Percentiles rank a stretch among this genome's conserved stretches.
Conservation (phyloP, 2,113 vertebrate species). For the Heterochromis multidens region DNA sequence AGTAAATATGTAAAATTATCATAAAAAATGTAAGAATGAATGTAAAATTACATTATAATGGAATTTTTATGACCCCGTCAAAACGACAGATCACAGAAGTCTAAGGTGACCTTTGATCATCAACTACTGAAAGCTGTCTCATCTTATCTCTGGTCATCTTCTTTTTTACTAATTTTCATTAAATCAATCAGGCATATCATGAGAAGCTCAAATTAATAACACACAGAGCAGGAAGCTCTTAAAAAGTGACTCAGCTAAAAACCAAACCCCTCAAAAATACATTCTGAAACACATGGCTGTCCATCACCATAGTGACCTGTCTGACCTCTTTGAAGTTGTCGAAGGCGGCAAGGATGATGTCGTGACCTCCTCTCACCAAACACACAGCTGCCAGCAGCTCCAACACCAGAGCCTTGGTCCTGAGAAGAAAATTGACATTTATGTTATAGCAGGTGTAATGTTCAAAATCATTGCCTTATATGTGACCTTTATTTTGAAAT, state of each 20-base stretch:
- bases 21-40: too few relatives aligned
- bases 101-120: too few relatives aligned
- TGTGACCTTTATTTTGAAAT: too few relatives aligned
- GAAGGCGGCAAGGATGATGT: slow-evolving; percentile 94
- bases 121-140: not conserved
- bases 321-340: slow-evolving; percentile 93
- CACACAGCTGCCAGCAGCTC: slow-evolving; percentile 93
- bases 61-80: too few relatives aligned
- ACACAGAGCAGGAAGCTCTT: not conserved
- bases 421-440: slow-evolving; percentile 60
- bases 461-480: too few relatives aligned
- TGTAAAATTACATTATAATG: too few relatives aligned
- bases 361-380: slow-evolving; percentile 95
- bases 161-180: not conserved
- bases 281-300: not conserved
- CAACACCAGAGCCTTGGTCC: slow-evolving; percentile 95
- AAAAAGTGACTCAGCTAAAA: not conserved
- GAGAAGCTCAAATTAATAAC: accelerated
- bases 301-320: not conserved
- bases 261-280: not conserved
- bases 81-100: too few relatives aligned
- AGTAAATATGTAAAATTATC: too few relatives aligned
- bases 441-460: not conserved
- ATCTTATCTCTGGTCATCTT: not conserved
- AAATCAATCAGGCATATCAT: not conserved